Evolutionary conservation across 2,797 vertebrate species (phyloP), one percentile per base, ranked within the genome.

Genomic region (Clamator glandarius): DNA sequence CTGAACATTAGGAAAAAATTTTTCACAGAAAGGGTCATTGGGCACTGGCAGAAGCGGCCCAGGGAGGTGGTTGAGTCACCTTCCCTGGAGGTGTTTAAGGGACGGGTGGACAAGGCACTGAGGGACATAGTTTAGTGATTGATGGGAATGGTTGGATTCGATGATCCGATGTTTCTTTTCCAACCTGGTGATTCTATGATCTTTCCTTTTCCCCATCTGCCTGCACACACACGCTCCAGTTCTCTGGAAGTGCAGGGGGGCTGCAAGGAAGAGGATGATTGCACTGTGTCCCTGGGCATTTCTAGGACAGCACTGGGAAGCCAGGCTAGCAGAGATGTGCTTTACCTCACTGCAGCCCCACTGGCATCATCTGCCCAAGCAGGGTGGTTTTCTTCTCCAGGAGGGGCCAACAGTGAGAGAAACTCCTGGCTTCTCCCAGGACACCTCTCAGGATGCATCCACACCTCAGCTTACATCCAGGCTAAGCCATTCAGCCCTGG

Each of bases 201-300:
- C n/a, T n/a, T n/a, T n/a, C 25, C 66, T 57, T 58, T n/a, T 9
- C 26, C 3, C 23, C 41, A 63, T 35, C 58, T 72, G 19, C 35
- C 1, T 0, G 4, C 6, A 3, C 41, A 31, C 41, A 23, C 0
- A 1, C 0, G 1, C 42, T 29, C n/a, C 1, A 6, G 58, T 31
- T 59, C 58, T 75, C 2, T 2, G 36, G 46, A 81, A 74, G 61
- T 51, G n/a, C 4, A 28, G 35, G 3, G 24, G 13, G 7, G 23
- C 7, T 12, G 46, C n/a, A 25, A 36, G 18, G 39, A n/a, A 61
- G 26, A 70, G 7, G 8, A 26, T 55, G 23, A 12, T 16, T 79
- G 21, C 33, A 36, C 3, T 2, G 13, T 28, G 55, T 59, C 16
- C 11, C 39, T 36, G 31, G n/a, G 24, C 6, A 2, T 46, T 76